Evolutionary conservation across 2,797 vertebrate genomes (phyloP), one percentile per base, ranked within the genome.

Genomic region (Pantherophis alleghaniensis): DNA sequence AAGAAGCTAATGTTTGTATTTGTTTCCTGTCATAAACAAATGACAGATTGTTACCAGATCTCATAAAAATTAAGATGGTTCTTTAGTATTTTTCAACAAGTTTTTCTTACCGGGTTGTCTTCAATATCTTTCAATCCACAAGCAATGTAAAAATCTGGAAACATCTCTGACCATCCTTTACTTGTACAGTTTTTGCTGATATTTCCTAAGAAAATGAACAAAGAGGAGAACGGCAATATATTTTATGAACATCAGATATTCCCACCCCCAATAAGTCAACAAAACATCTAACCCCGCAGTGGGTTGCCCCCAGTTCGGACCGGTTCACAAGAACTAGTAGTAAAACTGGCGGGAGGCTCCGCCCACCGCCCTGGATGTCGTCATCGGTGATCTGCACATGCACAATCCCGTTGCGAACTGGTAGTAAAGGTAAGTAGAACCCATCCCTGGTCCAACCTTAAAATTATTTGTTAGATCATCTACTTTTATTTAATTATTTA

Each of bases 181-280:
- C 96, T 96, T 0, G 98, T 99, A 96, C 99, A 99, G 94, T 98
- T 99, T 97, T 98, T 98, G 97, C 98, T 99, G 90, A 99, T 98
- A 96, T 98, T 98, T 93, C 99, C 99, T 99, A 95, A 96, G 97
- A 95, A 86, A 4, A 86, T 96, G 94, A 92, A 69, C 69, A 47
- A 69, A 57, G 18, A 79, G 79, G 59, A 60, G 24, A 6, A 88
- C 13, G 51, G 4, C 2, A 57, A 32, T 93, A 93, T 91, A 93
- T 92, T 93, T n/a, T 14, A 93, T 22, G 92, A 93, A 69, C 1
- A 92, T 89, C 74, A 2, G 5, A 32, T 14, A 79, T 12, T 66
- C 61, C 92, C 0, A 5, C 88, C 24, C 24, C 66, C 51, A 5
- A 79, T 24, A 92, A 93, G 47, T 57, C 74, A 94, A 88, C 0